phyloP scores from a whole-genome alignment of 2,113 vertebrate genomes.

The Pycnonotus jocosus region DNA sequence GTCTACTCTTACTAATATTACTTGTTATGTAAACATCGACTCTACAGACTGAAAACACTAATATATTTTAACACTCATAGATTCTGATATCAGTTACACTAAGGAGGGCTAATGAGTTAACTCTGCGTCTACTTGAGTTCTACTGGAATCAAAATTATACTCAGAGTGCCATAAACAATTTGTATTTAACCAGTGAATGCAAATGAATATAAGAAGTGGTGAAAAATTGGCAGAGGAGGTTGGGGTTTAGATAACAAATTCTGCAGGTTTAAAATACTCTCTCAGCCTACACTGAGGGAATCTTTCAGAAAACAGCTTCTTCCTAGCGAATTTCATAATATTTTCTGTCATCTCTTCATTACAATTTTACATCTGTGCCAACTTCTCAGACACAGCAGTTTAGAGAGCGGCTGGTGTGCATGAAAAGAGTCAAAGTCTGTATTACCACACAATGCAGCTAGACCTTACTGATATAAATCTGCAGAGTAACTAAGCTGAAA shows the following conservation, averaged over 20 bases:
- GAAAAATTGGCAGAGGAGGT: not conserved
- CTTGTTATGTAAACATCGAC: not conserved
- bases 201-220: not conserved
- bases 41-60: not conserved
- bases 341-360: not conserved
- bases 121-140: not conserved
- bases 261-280: not conserved
- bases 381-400: not conserved
- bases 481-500: not conserved
- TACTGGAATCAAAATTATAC: not conserved
- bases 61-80: not conserved
- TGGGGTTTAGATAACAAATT: not conserved
- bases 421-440: not conserved
- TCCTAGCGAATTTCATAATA: not conserved
- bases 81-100: not conserved
- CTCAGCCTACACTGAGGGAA: not conserved
- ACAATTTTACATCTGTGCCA: accelerated
- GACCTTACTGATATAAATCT: not conserved
- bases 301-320: not conserved
- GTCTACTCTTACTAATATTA: not conserved
- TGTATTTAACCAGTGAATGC: not conserved
- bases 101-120: not conserved
- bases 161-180: not conserved
- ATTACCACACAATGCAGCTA: not conserved
- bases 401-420: accelerated